These are phyloP conservation scores for Gymnoscelis rufifasciata DNA, from an alignment of 2,888 invertebrate genomes.

Conservation along the genomic window DNA sequence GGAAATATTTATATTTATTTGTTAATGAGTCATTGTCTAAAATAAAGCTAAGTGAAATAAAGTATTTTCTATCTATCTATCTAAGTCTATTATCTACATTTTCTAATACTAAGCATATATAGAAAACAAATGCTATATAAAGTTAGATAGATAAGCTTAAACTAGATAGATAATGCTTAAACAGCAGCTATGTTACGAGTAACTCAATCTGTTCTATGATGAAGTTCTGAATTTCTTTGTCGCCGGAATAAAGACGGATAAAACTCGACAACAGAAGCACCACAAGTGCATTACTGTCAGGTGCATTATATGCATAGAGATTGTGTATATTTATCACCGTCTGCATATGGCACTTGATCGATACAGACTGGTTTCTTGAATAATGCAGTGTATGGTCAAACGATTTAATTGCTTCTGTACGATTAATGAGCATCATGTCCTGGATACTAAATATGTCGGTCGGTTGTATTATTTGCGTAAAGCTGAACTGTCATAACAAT, in stretches of 20 bases:
- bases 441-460: neutral
- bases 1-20: no score
- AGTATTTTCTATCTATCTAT: no score
- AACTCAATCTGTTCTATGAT: no score
- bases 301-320: slow-evolving; percentile 11
- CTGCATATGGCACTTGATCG: slow-evolving; percentile 4
- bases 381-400: slow-evolving; percentile 1
- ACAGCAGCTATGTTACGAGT: no score
- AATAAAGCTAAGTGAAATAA: no score
- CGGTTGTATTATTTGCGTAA: neutral
- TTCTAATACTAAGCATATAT: no score
- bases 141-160: no score
- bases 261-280: neutral
- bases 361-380: slow-evolving; percentile 1
- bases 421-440: neutral
- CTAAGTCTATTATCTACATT: no score
- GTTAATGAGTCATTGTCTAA: no score
- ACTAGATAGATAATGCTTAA: no score
- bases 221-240: neutral
- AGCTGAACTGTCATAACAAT: no score
- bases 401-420: neutral
- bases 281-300: slow-evolving; percentile 13
- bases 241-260: slow-evolving; percentile 5
- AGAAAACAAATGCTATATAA: no score
- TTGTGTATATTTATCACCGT: slow-evolving; percentile 6